Base-by-base conservation (phyloP, 2,113 vertebrate genomes). In the Syngnathus floridae region DNA sequence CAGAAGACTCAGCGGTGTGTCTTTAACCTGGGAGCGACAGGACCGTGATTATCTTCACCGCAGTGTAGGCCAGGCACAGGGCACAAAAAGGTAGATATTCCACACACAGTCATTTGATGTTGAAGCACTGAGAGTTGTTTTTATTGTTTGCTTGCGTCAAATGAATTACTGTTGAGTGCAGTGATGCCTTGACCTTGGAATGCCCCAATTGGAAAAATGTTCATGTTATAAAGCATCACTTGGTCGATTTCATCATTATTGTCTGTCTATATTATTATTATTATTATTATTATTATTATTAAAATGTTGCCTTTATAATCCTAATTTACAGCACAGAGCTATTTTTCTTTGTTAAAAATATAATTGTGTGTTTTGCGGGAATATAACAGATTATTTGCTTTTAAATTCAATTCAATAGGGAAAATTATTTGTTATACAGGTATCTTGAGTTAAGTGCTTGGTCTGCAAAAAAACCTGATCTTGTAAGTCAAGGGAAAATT, bases 1-100 rank as follows among this genome's bases (percentile, higher is more conserved):
- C 83, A 81, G 70, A 81, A 71, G 73, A 78, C 82, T 66, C 86
- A 86, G 87, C 86, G 81, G 87, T 87, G 82, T 63, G 84, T 79
- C 78, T 86, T 80, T 82, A 89, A 86, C 86, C 86, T 82, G 71
- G 71, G 81, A 73, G 78, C 74, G 75, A 87, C 81, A 87, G 82
- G 82, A 72, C 82, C 78, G 72, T 89, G 78, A 87, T 87, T 86
- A 88, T 84, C 75, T 84, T 81, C 82, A 73, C 85, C 36, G 12
- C 81, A 72, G 85, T 85, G 70, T 81, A 59, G 78, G 62, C 74
- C 79, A 74, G 62, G 76, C 58, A 36, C 41, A 64, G 64, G 67
- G 59, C 66, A 72, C 75, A 79, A 71, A 82, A 85, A 76, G 46
- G 73, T 43, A 61, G n/a, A 14, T 61, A 1, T 43, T 41, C 7